A percentile compares a stretch with the other conserved stretches of the same genome.
Conservation (phyloP, 1,140 invertebrate species). For the Rhopalosiphum padi region DNA sequence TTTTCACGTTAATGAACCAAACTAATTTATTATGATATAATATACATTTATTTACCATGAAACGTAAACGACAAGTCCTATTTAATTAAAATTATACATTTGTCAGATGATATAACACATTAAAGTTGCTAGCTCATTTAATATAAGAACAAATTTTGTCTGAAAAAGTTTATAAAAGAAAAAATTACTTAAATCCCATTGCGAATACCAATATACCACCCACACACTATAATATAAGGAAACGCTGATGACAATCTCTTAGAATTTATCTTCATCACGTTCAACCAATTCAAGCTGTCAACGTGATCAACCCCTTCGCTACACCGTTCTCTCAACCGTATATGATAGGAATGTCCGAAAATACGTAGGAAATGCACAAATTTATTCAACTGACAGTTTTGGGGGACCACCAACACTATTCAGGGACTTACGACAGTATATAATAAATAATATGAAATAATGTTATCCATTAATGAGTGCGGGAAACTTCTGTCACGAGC, state of each 20-base stretch:
- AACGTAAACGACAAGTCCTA: not conserved
- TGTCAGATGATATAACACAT: not conserved
- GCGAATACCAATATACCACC: not conserved
- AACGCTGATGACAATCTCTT: constrained; percentile 32
- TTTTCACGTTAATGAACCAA: not conserved
- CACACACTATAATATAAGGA: not conserved
- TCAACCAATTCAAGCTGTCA: constrained; percentile 47
- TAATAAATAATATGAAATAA: constrained; percentile 27
- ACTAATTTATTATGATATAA: not conserved
- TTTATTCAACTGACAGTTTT: not conserved
- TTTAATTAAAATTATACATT: constrained; percentile 2
- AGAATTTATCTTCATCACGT: constrained; percentile 52
- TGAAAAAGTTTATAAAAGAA: constrained; percentile 4
- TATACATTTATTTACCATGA: not conserved
- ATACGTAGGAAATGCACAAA: constrained; percentile 18
- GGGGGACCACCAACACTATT: not conserved
- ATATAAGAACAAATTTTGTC: not conserved
- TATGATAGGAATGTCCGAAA: not conserved
- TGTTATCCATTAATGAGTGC: constrained; percentile 24
- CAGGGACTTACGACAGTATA: not conserved
- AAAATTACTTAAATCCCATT: constrained; percentile 15
- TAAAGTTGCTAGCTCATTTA: not conserved
- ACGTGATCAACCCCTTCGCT: not conserved
- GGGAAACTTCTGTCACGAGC: not conserved
- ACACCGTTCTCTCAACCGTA: not conserved